Percentiles rank a stretch among this genome's conserved stretches.
phyloP scores from a whole-genome alignment of 2,113 vertebrate species.

The Lichenostomus cassidix region DNA sequence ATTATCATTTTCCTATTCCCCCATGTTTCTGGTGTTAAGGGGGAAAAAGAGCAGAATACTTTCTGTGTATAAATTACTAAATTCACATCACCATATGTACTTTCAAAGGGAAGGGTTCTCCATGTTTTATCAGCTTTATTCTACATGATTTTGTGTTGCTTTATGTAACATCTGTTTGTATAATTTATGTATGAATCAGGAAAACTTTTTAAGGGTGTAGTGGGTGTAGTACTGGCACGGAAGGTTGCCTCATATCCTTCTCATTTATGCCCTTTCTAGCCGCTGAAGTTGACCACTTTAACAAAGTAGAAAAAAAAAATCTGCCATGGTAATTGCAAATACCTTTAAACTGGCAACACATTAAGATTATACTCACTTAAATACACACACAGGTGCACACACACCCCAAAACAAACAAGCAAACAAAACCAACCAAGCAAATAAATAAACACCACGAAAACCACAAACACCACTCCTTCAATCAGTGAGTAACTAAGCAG shows the following conservation, averaged over 20 bases:
- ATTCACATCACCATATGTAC: not conserved
- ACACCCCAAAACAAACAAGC: not conserved
- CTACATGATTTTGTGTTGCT: not conserved
- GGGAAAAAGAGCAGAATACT: not conserved
- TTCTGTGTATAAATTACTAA: not conserved
- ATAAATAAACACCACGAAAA: not conserved
- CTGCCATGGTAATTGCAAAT: not conserved
- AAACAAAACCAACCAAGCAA: not conserved
- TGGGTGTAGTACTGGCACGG: not conserved
- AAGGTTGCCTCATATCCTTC: not conserved
- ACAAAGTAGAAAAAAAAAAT: not conserved
- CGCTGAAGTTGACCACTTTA: not conserved
- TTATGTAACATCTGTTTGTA: not conserved
- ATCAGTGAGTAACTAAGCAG: not conserved
- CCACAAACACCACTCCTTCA: not conserved
- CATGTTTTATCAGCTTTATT: not conserved
- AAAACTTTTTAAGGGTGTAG: not conserved
- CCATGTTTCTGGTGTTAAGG: not conserved
- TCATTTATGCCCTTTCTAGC: not conserved
- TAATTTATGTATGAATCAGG: not conserved
- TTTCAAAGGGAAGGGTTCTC: not conserved
- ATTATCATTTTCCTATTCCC: not conserved
- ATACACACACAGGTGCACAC: not conserved
- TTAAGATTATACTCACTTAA: not conserved
- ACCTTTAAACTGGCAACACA: not conserved